Conservation (phyloP, 2,888 invertebrate genomes). For the Archips xylosteana region DNA sequence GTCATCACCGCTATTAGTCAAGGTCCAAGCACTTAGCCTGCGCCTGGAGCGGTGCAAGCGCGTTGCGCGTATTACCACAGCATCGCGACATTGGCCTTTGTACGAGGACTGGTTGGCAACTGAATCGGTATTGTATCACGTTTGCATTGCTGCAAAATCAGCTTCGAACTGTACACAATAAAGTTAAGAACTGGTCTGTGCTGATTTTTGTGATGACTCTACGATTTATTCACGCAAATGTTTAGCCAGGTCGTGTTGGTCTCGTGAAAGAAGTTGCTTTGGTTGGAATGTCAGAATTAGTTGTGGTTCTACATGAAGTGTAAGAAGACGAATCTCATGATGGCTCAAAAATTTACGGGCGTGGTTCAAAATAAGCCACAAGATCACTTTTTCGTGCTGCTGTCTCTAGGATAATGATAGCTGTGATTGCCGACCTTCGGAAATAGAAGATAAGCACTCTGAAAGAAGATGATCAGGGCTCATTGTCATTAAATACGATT, state of each 20-base stretch:
- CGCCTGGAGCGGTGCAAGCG: not conserved
- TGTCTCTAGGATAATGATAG: no score
- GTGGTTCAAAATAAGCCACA: no score
- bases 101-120: not conserved
- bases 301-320: not conserved
- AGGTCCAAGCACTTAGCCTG: not conserved
- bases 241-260: not conserved
- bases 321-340: no score
- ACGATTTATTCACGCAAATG: not conserved
- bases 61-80: not conserved
- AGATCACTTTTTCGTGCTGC: no score
- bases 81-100: conserved; percentile 1
- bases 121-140: not conserved
- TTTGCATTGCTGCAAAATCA: not conserved
- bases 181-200: not conserved
- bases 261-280: not conserved
- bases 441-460: no score
- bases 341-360: no score
- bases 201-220: not conserved
- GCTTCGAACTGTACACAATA: not conserved
- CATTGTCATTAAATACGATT: no score
- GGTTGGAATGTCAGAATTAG: not conserved
- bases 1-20: not conserved
- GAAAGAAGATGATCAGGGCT: no score
- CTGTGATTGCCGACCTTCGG: no score